phyloP scores from a whole-genome alignment of 2,113 vertebrate species.

The Aspiorhynchus laticeps region DNA sequence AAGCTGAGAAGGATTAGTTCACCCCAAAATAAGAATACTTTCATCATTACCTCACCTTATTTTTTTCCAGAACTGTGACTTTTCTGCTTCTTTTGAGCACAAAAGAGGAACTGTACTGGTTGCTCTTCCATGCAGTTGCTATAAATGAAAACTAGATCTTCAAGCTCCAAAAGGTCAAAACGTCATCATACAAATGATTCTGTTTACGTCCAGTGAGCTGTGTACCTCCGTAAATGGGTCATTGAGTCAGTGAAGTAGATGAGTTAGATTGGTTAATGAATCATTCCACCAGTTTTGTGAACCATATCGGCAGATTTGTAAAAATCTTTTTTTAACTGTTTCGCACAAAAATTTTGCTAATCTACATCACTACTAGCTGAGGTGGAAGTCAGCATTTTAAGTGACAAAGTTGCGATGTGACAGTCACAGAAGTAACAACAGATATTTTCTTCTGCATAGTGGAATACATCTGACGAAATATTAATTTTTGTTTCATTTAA shows the following conservation, averaged over 20 bases:
- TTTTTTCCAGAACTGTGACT: slow-evolving; percentile 20
- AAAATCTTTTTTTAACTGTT: too few relatives aligned
- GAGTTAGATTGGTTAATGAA: not conserved
- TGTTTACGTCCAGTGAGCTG: not conserved
- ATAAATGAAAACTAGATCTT: not conserved
- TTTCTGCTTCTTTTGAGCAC: slow-evolving; percentile 4
- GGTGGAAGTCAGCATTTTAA: not conserved
- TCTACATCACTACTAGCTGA: too few relatives aligned
- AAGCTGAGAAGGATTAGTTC: slow-evolving; percentile 4
- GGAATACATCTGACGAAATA: too few relatives aligned
- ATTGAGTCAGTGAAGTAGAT: not conserved
- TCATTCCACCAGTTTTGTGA: not conserved
- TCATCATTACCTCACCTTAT: not conserved
- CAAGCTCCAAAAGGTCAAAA: slow-evolving; percentile 2
- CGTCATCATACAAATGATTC: not conserved
- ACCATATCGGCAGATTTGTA: not conserved
- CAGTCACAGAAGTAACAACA: too few relatives aligned
- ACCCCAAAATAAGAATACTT: not conserved
- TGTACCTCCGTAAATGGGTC: not conserved
- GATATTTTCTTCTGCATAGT: not conserved
- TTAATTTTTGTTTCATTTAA: too few relatives aligned
- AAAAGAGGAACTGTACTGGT: not conserved
- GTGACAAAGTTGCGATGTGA: too few relatives aligned
- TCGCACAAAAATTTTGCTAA: too few relatives aligned
- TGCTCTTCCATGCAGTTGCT: not conserved